Percentiles rank a stretch among this genome's conserved stretches.
phyloP scores from a whole-genome alignment of 2,797 vertebrate species.

The Chromis chromis region DNA sequence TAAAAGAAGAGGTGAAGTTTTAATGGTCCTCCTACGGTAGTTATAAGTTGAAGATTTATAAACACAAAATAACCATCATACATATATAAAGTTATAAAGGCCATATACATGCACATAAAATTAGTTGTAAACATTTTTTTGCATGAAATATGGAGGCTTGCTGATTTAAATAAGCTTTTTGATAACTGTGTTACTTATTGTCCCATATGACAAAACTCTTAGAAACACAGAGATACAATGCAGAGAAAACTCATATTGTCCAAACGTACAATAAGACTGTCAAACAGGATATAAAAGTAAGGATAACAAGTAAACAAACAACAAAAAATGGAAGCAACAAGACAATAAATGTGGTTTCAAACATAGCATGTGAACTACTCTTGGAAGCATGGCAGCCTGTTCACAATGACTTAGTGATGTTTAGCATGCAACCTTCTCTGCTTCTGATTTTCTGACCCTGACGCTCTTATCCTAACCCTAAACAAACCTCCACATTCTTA shows the following conservation, averaged over 20 bases:
- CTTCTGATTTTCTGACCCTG: too few species aligned
- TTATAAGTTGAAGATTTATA: not conserved
- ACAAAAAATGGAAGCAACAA: too few species aligned
- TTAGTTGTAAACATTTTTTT: not conserved
- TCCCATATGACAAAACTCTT: not conserved
- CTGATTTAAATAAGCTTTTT: not conserved
- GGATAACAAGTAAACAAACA: too few species aligned
- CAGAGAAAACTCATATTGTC: too few species aligned
- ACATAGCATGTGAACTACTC: too few species aligned
- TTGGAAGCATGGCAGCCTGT: too few species aligned
- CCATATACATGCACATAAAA: not conserved
- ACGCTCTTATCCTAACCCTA: too few species aligned
- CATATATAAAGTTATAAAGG: not conserved
- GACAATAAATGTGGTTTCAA: too few species aligned
- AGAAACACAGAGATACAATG: not conserved
- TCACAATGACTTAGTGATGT: too few species aligned
- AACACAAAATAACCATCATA: not conserved
- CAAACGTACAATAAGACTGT: too few species aligned
- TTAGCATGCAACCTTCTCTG: too few species aligned
- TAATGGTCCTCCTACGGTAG: not conserved
- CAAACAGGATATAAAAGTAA: too few species aligned
- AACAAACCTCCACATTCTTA: not conserved
- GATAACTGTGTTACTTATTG: not conserved
- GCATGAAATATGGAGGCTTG: not conserved
- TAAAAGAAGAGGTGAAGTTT: conserved; percentile 3